Percentiles rank a stretch among this genome's conserved stretches.
phyloP scores from a whole-genome alignment of 2,113 vertebrate species.

The Coracopsis vasa region DNA sequence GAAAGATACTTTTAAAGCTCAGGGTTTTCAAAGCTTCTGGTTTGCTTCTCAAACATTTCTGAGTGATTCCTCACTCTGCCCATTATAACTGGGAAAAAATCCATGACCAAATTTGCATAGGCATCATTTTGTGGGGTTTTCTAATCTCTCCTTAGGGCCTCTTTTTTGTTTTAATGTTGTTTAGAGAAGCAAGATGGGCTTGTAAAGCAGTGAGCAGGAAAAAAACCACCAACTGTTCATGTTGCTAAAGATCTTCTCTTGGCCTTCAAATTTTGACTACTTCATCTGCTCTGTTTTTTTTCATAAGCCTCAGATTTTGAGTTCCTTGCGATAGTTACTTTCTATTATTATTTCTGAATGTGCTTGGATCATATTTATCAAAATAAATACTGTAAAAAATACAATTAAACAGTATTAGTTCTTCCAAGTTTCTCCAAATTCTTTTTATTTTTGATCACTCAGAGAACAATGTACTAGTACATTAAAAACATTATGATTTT shows the following conservation, averaged over 20 bases:
- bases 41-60: not conserved
- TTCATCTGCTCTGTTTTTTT: not conserved
- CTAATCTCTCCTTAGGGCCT: not conserved
- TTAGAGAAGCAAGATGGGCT: not conserved
- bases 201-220: not conserved
- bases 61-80: not conserved
- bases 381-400: not conserved
- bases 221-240: rapidly evolving
- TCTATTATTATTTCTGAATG: not conserved
- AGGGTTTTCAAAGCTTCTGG: not conserved
- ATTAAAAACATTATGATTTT: not conserved
- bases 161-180: not conserved
- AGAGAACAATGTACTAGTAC: not conserved
- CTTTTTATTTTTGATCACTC: not conserved
- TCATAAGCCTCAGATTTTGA: not conserved
- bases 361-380: not conserved
- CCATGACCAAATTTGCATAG: not conserved
- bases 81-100: not conserved
- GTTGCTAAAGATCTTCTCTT: not conserved
- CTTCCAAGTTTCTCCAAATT: not conserved
- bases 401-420: not conserved
- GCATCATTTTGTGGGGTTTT: not conserved
- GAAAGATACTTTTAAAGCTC: not conserved
- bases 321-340: not conserved
- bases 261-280: not conserved